Conservation (phyloP, 1,140 invertebrate species). For the Heliconius melpomene region DNA sequence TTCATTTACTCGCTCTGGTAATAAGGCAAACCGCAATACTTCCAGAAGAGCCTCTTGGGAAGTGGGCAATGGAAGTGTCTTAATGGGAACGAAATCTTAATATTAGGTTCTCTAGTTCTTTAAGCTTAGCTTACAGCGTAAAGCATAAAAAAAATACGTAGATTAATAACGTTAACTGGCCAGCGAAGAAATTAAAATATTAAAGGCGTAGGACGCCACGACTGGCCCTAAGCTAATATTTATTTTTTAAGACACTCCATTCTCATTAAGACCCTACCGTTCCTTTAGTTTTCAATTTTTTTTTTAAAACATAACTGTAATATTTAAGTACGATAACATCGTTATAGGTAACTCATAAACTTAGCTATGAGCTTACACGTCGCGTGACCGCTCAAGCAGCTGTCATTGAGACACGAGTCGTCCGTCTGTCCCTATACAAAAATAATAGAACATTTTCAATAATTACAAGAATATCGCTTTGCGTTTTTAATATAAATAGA, state of each 20-base stretch:
- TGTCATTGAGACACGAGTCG: constrained; percentile 29
- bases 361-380: neutral
- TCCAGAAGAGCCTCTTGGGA: neutral
- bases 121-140: neutral
- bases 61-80: neutral
- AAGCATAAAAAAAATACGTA: no score
- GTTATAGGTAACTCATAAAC: neutral
- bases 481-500: neutral
- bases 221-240: no score
- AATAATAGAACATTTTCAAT: neutral
- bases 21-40: no score
- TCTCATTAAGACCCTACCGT: no score
- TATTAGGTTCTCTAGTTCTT: neutral
- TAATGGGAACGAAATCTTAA: neutral
- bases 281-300: no score
- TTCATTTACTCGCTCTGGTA: neutral
- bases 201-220: no score
- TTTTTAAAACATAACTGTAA: neutral
- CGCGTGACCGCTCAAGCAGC: constrained; percentile 31
- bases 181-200: no score
- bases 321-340: neutral
- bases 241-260: no score
- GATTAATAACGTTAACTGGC: no score
- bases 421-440: neutral
- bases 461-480: no score